These are phyloP conservation scores for Odontamblyopus lacepedii DNA, from an alignment of 2,797 vertebrate species.

Conservation along the genomic window DNA sequence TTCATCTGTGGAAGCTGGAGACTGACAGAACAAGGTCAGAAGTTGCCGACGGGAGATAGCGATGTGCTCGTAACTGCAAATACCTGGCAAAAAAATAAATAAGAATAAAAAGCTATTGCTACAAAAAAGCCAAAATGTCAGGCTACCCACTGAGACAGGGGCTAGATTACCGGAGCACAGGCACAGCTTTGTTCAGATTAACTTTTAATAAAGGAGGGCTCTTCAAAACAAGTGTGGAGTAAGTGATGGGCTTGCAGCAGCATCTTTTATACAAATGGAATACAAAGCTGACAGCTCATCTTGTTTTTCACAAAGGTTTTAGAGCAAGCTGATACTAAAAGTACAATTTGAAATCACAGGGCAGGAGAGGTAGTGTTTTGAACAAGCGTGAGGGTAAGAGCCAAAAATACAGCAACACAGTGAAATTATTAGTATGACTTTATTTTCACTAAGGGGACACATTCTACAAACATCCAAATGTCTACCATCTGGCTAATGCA, in stretches of 20 bases:
- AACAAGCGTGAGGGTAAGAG: neutral
- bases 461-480: too few species aligned
- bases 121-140: slow-evolving; percentile 20
- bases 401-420: neutral
- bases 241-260: neutral
- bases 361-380: neutral
- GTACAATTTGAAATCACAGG: neutral
- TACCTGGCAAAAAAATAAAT: slow-evolving; percentile 23
- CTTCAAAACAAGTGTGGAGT: slow-evolving; percentile 3
- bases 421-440: too few species aligned
- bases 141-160: slow-evolving; percentile 5
- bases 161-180: neutral
- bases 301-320: slow-evolving; percentile 3
- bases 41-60: slow-evolving; percentile 56
- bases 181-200: slow-evolving; percentile 4
- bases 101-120: neutral
- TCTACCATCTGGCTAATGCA: too few species aligned
- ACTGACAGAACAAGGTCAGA: slow-evolving; percentile 70
- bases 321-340: neutral
- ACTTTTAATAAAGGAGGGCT: slow-evolving; percentile 3
- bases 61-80: slow-evolving; percentile 46
- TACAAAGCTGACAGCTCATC: slow-evolving; percentile 2
- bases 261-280: slow-evolving; percentile 4
- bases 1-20: slow-evolving; percentile 34
- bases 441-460: too few species aligned